Conservation (phyloP, 2,888 invertebrate species). For the Drosophila paranaensis region DNA sequence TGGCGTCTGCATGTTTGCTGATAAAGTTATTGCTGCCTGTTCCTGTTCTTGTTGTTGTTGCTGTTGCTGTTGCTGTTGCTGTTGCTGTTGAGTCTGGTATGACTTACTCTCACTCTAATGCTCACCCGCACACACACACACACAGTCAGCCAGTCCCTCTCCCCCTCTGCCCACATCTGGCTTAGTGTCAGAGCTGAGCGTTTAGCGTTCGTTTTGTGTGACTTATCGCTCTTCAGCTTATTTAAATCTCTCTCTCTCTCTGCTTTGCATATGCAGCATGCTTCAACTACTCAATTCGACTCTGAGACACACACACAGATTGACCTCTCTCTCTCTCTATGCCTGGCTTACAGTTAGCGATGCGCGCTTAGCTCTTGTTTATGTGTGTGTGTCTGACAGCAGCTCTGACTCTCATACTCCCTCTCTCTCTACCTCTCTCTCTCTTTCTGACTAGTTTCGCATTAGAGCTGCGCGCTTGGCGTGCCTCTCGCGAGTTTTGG, state of each 20-base stretch:
- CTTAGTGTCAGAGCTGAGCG: slow-evolving; percentile 39
- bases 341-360: not conserved
- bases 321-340: not conserved
- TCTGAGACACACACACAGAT: not conserved
- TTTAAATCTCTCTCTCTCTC: not conserved
- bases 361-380: not conserved
- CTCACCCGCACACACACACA: not conserved
- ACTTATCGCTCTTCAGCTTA: not conserved
- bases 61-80: slow-evolving; percentile 20
- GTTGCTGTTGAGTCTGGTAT: slow-evolving; percentile 36
- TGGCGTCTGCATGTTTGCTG: slow-evolving; percentile 61
- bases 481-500: not conserved
- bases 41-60: slow-evolving; percentile 17
- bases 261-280: slow-evolving; percentile 4
- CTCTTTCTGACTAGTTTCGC: not conserved
- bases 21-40: slow-evolving; percentile 49
- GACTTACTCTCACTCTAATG: slow-evolving; percentile 33
- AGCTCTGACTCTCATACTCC: not conserved
- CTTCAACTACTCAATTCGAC: slow-evolving; percentile 1
- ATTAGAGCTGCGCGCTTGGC: not conserved
- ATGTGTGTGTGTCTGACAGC: too few relatives aligned
- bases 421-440: not conserved
- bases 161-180: slow-evolving; percentile 12
- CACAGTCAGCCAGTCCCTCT: not conserved
- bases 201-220: slow-evolving; percentile 22